phyloP scores from a whole-genome alignment of 2,797 vertebrate genomes.

The Gila robusta region DNA sequence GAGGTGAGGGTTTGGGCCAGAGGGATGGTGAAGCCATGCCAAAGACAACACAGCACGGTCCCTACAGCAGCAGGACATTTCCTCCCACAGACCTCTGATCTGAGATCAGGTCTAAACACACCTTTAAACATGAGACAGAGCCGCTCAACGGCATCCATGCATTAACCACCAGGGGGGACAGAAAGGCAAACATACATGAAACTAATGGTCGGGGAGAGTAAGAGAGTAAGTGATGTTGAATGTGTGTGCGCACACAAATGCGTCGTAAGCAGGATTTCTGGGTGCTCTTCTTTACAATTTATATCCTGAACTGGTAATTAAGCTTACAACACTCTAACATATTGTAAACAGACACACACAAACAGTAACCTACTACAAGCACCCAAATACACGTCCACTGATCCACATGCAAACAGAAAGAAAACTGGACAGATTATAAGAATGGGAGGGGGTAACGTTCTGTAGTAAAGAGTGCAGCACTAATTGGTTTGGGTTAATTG shows the following conservation, averaged over 20 bases:
- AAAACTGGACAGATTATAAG: constrained; percentile 60
- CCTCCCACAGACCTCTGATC: constrained; percentile 83
- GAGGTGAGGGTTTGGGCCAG: constrained; percentile 75
- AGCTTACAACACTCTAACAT: constrained; percentile 65
- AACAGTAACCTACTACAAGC: constrained; percentile 42
- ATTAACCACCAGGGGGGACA: constrained; percentile 75
- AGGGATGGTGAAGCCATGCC: constrained; percentile 84
- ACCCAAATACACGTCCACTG: constrained; percentile 27
- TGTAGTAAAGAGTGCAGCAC: constrained; percentile 75
- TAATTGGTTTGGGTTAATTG: constrained; percentile 87
- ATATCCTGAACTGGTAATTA: constrained; percentile 79
- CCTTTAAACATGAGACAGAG: constrained; percentile 72
- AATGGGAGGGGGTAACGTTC: constrained; percentile 69
- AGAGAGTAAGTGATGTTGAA: constrained; percentile 29
- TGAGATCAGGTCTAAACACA: constrained; percentile 72
- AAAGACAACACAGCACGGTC: constrained; percentile 91
- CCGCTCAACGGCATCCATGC: constrained; percentile 75
- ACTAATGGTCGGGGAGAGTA: constrained; percentile 64
- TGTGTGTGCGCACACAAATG: constrained; percentile 26
- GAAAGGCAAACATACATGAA: constrained; percentile 78
- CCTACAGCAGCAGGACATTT: constrained; percentile 87
- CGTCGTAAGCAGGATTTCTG: constrained; percentile 15
- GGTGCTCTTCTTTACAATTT: constrained; percentile 59
- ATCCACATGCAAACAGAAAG: constrained; percentile 44
- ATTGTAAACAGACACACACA: constrained; percentile 58